phyloP scores from a whole-genome alignment of 1,140 invertebrate species.

The Acromyrmex echinatior region DNA sequence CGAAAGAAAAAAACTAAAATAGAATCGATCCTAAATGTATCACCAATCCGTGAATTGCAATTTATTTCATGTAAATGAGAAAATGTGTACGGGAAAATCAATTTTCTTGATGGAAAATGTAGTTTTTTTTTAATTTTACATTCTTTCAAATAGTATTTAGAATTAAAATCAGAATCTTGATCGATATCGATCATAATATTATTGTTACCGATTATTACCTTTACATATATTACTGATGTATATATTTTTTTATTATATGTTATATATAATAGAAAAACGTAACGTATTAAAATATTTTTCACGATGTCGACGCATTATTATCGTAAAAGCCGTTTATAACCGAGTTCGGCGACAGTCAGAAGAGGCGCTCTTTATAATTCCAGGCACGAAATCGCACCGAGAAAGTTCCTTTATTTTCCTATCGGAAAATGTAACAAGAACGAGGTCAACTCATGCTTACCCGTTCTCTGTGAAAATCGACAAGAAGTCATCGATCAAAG shows the following conservation, averaged over 20 bases:
- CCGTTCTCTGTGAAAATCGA: constrained; percentile 15
- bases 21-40: background rate
- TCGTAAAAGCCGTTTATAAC: constrained; percentile 50
- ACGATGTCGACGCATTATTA: constrained; percentile 37
- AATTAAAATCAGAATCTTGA: constrained; percentile 9
- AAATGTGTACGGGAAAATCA: background rate
- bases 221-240: background rate
- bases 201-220: background rate
- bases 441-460: constrained; percentile 46
- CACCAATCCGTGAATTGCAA: background rate
- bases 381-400: constrained; percentile 38
- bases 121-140: background rate
- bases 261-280: background rate
- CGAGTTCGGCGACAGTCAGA: background rate
- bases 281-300: constrained; percentile 27
- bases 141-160: background rate
- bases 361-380: constrained; percentile 46
- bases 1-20: background rate
- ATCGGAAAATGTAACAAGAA: constrained; percentile 15
- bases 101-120: background rate
- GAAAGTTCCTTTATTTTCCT: constrained; percentile 43
- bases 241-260: background rate
- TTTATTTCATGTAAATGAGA: constrained; percentile 1
- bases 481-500: constrained; percentile 62
- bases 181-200: background rate